These are phyloP conservation scores for Manduca sexta DNA, from an alignment of 1,140 invertebrate genomes.

Conservation along the genomic window DNA sequence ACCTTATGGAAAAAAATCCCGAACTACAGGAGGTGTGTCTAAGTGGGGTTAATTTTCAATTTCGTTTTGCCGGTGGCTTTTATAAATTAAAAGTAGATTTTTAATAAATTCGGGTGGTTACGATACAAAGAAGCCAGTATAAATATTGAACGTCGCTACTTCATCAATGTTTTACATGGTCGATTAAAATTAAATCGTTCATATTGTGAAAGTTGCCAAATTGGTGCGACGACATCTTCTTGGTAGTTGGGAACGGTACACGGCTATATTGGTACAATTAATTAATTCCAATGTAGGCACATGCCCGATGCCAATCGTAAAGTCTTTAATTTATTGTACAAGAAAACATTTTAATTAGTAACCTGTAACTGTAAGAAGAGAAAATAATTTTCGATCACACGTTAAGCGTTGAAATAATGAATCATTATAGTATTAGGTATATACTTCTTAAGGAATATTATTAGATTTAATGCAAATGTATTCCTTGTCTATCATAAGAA, in stretches of 20 bases:
- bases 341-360: no score
- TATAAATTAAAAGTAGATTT: constrained; percentile 40
- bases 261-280: no score
- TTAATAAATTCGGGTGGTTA: constrained; percentile 36
- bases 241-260: background rate
- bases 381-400: no score
- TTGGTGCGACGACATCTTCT: constrained; percentile 4
- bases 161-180: constrained; percentile 40
- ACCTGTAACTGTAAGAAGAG: no score
- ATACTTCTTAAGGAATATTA: no score
- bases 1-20: constrained; percentile 32
- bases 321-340: no score
- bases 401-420: no score
- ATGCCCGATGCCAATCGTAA: no score
- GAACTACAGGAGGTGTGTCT: constrained; percentile 51
- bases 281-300: background rate
- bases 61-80: constrained; percentile 51
- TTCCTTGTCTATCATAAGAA: no score
- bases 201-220: constrained; percentile 34
- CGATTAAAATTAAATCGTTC: constrained; percentile 39
- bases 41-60: constrained; percentile 68
- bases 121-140: constrained; percentile 32
- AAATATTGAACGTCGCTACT: constrained; percentile 39
- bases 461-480: no score
- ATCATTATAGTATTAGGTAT: no score